A percentile compares a stretch with the other conserved stretches of the same genome.
Conservation (phyloP, 35 echinoderm and acorn worm genomes). For the Diadema setosum region DNA sequence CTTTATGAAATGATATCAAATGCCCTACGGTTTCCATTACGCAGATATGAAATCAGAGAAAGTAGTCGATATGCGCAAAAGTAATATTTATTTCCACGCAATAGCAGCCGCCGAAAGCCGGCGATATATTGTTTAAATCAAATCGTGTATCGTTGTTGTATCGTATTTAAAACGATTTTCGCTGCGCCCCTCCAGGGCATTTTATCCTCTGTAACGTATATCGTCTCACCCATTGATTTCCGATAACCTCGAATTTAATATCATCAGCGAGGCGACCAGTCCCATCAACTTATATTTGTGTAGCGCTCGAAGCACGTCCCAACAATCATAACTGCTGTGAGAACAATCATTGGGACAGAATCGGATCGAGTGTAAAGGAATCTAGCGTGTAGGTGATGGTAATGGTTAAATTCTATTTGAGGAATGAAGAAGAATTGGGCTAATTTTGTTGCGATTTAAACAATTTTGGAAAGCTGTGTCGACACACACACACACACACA, state of each 20-base stretch:
- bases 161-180: slow-evolving; percentile 24
- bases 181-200: slow-evolving; percentile 9
- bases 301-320: background rate
- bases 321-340: background rate
- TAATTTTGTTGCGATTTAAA: background rate
- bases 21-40: too few species aligned
- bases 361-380: background rate
- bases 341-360: background rate
- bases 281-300: slow-evolving; percentile 1
- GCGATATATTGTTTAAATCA: background rate
- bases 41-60: background rate
- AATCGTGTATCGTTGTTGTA: background rate
- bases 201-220: slow-evolving; percentile 20
- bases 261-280: slow-evolving; percentile 10
- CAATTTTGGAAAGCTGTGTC: background rate
- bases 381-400: background rate
- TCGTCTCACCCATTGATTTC: slow-evolving; percentile 20
- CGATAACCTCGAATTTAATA: slow-evolving; percentile 12
- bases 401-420: background rate
- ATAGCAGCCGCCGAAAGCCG: background rate
- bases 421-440: background rate
- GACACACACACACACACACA: background rate
- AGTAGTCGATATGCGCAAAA: background rate
- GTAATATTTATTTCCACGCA: background rate
- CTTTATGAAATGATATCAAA: too few species aligned